Evolutionary conservation across 2,888 invertebrate genomes (phyloP), one percentile per base, ranked within the genome.

Genomic region (Thereva nobilitata): DNA sequence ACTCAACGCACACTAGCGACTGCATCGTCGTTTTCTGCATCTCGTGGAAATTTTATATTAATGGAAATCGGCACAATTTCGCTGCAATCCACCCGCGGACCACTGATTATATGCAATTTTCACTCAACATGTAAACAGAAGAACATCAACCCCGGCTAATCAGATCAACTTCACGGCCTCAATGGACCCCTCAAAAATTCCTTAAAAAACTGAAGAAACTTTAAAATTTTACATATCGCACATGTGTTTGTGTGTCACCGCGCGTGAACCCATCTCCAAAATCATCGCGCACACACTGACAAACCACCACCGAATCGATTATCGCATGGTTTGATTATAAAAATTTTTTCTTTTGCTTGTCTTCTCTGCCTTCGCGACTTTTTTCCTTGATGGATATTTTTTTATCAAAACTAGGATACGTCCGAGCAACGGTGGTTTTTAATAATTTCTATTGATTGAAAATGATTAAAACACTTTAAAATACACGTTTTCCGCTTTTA

Each of bases 281-380:
- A 61, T 40, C 61, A 61, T 12, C n/a, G 10, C 49, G n/a, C 67
- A 63, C 64, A 68, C 68, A 64, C 45, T 38, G 34, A 12, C 54
- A 66, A 12, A 50, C 23, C 50, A 42, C 63, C 66, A 57, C 57
- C 53, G 64, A 69, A 59, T 72, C 72, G 72, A 72, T 72, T 72
- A 72, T 72, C 72, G 72, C 72, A 72, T 72, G 72, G 71, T 72
- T 72, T 72, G 71, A 72, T 71, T 71, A 68, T 68, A 68, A 47
- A 61, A 61, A 61, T 41, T 50, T 50, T 61, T 61, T 50, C 41
- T 12, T 50, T 37, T 61, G 23, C 61, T 50, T 10, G 10, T 23
- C 42, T 53, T 53, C 38, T 41, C n/a, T 53, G 53, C 52, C 53
- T 64, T 64, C 63, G 37, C 52, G 55, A 63, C 64, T 65, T 56